phyloP scores from a whole-genome alignment of 2,888 invertebrate species.

The Chymomyza amoena region DNA sequence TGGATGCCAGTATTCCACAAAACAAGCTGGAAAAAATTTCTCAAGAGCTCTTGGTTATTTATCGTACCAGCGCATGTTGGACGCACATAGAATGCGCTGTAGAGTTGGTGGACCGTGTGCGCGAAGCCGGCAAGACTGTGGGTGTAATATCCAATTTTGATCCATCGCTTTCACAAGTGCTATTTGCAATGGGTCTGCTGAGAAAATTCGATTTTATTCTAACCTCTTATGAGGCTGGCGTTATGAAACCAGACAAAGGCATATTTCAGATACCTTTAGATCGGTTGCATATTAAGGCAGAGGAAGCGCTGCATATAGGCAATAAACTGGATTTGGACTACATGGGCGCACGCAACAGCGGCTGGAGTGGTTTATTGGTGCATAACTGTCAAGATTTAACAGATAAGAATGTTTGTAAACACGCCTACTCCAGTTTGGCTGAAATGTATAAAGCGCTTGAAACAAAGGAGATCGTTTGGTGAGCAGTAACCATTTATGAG shows the following conservation, averaged over 20 bases:
- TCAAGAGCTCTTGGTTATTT: constrained; percentile 83
- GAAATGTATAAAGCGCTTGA: constrained; percentile 61
- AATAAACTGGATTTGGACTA: constrained; percentile 88
- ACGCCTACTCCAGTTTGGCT: constrained; percentile 60
- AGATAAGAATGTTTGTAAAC: constrained; percentile 59
- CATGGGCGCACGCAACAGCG: constrained; percentile 84
- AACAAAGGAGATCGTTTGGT: constrained; percentile 68
- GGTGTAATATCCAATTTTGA: constrained; percentile 96
- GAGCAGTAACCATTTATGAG: constrained; percentile 2
- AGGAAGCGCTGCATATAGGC: constrained; percentile 90
- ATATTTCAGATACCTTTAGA: constrained; percentile 80
- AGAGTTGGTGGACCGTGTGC: constrained; percentile 81
- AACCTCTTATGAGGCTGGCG: constrained; percentile 87
- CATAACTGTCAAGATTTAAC: constrained; percentile 28
- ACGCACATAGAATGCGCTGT: constrained; percentile 82
- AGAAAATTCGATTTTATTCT: constrained; percentile 87
- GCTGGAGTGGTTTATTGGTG: constrained; percentile 74
- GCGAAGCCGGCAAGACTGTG: constrained; percentile 76
- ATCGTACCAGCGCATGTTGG: constrained; percentile 87
- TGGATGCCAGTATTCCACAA: constrained; percentile 49
- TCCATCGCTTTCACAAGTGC: constrained; percentile 85
- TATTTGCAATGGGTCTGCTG: constrained; percentile 82
- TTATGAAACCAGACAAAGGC: constrained; percentile 72
- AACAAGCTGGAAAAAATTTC: constrained; percentile 79
- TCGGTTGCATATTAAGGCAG: constrained; percentile 79